A percentile compares a stretch with the other conserved stretches of the same genome.
These are phyloP conservation scores for Odontothrips loti DNA, from an alignment of 2,888 invertebrate species.

Conservation along the genomic window DNA sequence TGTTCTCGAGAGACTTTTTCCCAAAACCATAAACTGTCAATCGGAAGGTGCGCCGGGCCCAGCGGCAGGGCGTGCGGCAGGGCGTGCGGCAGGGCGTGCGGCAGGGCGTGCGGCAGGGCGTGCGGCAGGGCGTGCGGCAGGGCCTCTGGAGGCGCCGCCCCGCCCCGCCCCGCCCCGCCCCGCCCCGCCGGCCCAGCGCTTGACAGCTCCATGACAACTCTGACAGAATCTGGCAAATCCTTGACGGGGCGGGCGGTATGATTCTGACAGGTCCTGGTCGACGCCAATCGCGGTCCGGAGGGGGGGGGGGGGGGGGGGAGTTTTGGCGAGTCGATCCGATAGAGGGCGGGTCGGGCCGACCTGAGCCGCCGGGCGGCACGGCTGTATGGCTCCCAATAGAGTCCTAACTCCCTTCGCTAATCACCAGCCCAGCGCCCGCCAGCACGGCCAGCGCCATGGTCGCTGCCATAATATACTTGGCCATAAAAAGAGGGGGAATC, in stretches of 20 bases:
- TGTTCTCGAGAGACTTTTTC: no score
- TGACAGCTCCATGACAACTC: conserved; percentile 18
- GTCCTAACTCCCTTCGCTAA: conserved; percentile 20
- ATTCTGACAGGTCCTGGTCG: neutral
- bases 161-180: neutral
- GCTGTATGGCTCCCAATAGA: neutral
- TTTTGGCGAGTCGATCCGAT: neutral
- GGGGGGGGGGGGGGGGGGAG: neutral
- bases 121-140: no score
- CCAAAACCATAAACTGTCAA: no score
- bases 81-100: neutral
- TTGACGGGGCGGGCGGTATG: neutral
- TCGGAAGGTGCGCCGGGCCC: no score
- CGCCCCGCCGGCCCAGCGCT: neutral
- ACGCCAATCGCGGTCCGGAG: neutral
- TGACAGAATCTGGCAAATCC: conserved; percentile 24
- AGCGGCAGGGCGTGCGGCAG: no score
- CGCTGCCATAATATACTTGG: neutral
- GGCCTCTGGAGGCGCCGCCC: neutral
- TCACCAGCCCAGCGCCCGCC: neutral
- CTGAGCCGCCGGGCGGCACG: neutral
- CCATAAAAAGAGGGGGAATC: no score
- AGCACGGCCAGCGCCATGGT: neutral
- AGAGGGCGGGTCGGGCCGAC: neutral
- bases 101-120: no score